These are phyloP conservation scores for Ashinkailepas kermadecensis DNA, from an alignment of 2,888 invertebrate genomes.

Conservation along the genomic window DNA sequence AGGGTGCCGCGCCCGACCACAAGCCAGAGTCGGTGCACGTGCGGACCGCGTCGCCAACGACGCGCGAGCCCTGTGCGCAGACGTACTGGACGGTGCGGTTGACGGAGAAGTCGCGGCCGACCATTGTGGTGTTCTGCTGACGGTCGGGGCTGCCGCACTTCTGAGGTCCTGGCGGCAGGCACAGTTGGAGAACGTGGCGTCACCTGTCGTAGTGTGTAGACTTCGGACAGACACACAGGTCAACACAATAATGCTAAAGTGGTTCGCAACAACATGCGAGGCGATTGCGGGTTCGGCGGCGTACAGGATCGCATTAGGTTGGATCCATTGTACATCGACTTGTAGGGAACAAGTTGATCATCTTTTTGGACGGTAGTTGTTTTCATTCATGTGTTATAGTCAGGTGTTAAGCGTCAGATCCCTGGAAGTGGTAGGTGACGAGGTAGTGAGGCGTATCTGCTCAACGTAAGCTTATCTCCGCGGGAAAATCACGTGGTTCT, in stretches of 20 bases:
- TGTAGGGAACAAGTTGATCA: not conserved
- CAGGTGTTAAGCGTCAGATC: too few relatives aligned
- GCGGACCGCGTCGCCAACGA: conserved; percentile 60
- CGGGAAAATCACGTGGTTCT: too few relatives aligned
- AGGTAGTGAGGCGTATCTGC: too few relatives aligned
- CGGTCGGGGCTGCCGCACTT: conserved; percentile 84
- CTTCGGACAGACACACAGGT: not conserved
- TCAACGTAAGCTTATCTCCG: too few relatives aligned
- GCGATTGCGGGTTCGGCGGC: not conserved
- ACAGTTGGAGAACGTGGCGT: not conserved
- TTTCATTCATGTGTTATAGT: too few relatives aligned
- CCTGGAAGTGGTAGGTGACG: too few relatives aligned
- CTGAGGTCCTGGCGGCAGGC: conserved; percentile 57
- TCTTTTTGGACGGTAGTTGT: too few relatives aligned
- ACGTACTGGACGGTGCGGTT: conserved; percentile 48
- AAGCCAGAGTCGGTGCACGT: conserved; percentile 66
- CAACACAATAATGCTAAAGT: not conserved
- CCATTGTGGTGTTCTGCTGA: conserved; percentile 68
- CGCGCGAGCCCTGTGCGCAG: conserved; percentile 74
- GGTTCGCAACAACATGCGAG: not conserved
- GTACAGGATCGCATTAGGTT: not conserved
- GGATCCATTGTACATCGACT: not conserved
- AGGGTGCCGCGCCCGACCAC: conserved; percentile 73
- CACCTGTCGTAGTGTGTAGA: not conserved
- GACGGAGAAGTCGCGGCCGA: not conserved